Percentiles rank a stretch among this genome's conserved stretches.
These are phyloP conservation scores for Lochmaea capreae DNA, from an alignment of 2,888 invertebrate genomes.

Conservation along the genomic window DNA sequence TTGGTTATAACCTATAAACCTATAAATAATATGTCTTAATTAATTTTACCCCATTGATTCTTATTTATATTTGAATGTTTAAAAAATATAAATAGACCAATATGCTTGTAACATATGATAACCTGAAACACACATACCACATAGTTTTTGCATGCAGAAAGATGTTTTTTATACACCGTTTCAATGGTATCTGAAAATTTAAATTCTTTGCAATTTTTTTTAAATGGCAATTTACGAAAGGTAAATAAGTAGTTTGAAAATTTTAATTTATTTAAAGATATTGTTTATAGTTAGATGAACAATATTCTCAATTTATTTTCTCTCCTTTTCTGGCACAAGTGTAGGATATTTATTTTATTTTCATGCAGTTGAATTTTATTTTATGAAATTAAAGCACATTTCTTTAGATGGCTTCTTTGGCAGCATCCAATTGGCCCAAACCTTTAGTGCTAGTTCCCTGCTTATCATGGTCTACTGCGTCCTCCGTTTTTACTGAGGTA, in stretches of 20 bases:
- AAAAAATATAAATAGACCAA: background rate
- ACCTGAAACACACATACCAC: background rate
- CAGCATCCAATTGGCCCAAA: constrained; percentile 95
- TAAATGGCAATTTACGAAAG: background rate
- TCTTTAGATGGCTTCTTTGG: constrained; percentile 94
- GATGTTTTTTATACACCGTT: background rate
- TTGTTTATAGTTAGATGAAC: too few species aligned
- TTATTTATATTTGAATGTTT: too few species aligned
- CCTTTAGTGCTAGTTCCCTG: constrained; percentile 95
- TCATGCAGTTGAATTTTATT: background rate
- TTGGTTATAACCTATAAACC: too few species aligned
- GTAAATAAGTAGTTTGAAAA: background rate
- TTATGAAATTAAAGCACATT: constrained; percentile 41
- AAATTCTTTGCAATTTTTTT: background rate
- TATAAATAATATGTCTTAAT: too few species aligned
- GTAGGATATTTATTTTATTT: constrained; percentile 34
- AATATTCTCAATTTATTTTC: too few species aligned
- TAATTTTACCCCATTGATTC: too few species aligned
- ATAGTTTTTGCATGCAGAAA: background rate
- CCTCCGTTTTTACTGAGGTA: constrained; percentile 93
- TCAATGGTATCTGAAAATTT: background rate
- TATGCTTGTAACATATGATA: background rate
- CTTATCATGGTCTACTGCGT: constrained; percentile 97
- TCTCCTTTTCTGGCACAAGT: constrained; percentile 13
- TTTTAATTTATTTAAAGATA: too few species aligned